Conservation (phyloP, 2,888 invertebrate genomes). For the Sympetrum striolatum region DNA sequence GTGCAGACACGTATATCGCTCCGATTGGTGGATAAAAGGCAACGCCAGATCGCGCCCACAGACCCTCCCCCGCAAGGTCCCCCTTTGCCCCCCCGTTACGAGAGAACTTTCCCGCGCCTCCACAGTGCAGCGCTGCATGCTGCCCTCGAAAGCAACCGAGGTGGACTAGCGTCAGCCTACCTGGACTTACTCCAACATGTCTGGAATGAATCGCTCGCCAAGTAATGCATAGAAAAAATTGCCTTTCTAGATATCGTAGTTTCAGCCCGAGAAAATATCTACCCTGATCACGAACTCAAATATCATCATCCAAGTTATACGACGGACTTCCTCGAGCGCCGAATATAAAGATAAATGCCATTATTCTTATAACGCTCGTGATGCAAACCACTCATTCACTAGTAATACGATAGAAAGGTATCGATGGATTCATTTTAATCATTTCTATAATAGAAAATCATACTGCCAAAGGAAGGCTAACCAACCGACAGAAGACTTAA, state of each 20-base stretch:
- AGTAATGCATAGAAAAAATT: neutral
- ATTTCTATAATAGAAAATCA: too few relatives aligned
- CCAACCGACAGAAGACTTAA: too few relatives aligned
- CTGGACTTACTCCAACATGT: conserved; percentile 9
- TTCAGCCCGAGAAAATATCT: too few relatives aligned
- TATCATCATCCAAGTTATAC: too few relatives aligned
- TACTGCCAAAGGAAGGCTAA: too few relatives aligned
- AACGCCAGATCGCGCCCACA: neutral
- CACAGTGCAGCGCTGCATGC: neutral
- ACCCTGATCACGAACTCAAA: too few relatives aligned
- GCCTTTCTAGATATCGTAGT: neutral
- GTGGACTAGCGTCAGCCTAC: neutral
- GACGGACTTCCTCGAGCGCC: too few relatives aligned
- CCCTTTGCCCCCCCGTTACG: neutral
- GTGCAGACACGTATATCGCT: neutral
- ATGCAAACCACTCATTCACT: too few relatives aligned
- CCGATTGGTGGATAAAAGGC: neutral
- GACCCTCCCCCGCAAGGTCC: neutral
- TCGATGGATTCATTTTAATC: too few relatives aligned
- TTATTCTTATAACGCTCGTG: too few relatives aligned
- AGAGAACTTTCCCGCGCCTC: neutral
- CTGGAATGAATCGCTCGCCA: neutral
- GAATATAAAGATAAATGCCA: too few relatives aligned
- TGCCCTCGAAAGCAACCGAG: neutral
- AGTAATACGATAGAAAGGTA: too few relatives aligned